Percentiles rank a stretch among this genome's conserved stretches.
phyloP scores from a whole-genome alignment of 1,140 invertebrate species.

The Cryptotermes secundus region DNA sequence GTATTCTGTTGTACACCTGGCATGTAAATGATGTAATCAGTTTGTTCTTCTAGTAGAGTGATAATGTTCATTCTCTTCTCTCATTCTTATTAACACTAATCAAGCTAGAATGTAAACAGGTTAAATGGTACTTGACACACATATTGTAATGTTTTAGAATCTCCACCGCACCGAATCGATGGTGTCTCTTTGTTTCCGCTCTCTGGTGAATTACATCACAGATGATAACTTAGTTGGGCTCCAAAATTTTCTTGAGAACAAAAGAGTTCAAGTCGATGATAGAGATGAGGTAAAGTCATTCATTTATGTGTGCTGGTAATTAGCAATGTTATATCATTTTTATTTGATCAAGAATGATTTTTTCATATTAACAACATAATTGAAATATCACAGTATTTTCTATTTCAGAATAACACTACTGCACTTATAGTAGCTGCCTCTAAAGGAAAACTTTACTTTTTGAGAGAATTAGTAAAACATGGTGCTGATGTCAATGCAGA shows the following conservation, averaged over 20 bases:
- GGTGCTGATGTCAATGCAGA: constrained; percentile 88
- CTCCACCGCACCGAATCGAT: constrained; percentile 75
- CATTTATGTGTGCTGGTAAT: constrained; percentile 2
- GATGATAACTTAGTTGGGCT: constrained; percentile 78
- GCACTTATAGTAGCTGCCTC: constrained; percentile 86
- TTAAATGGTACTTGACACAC: constrained; percentile 2
- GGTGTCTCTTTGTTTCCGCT: constrained; percentile 80
- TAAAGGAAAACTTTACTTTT: constrained; percentile 77
- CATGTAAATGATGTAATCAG: background rate
- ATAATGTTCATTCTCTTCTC: background rate
- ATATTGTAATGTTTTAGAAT: constrained; percentile 51
- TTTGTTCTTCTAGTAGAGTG: background rate
- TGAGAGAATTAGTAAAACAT: constrained; percentile 77
- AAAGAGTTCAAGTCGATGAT: constrained; percentile 81
- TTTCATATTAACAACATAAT: too few relatives aligned
- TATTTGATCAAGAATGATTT: too few relatives aligned
- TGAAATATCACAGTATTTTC: constrained; percentile 17
- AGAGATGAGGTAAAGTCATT: constrained; percentile 73
- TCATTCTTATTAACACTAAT: background rate
- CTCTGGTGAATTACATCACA: constrained; percentile 74
- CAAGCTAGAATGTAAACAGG: background rate
- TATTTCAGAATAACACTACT: constrained; percentile 80
- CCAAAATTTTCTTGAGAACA: constrained; percentile 77
- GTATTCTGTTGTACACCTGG: background rate
- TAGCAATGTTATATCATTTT: background rate